These are phyloP conservation scores for Delia radicum DNA, from an alignment of 1,140 invertebrate genomes.

Conservation along the genomic window DNA sequence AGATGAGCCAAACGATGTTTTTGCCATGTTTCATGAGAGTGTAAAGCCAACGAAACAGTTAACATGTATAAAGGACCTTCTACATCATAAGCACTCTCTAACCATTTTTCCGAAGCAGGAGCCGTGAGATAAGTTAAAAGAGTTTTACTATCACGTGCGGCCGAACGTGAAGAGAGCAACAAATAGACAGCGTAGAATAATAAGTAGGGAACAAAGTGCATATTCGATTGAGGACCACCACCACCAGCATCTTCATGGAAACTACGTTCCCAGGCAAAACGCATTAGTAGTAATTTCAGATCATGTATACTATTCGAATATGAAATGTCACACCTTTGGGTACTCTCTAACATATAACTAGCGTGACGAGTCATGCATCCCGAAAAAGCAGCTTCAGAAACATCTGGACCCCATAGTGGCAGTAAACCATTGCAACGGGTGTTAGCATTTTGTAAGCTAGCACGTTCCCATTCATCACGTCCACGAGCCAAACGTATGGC, in stretches of 20 bases:
- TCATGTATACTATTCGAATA: slow-evolving; percentile 90
- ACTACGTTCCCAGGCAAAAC: slow-evolving; percentile 91
- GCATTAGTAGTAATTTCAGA: slow-evolving; percentile 83
- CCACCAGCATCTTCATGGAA: slow-evolving; percentile 97
- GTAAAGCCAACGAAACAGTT: slow-evolving; percentile 76
- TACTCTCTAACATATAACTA: slow-evolving; percentile 82
- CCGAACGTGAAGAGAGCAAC: slow-evolving; percentile 48
- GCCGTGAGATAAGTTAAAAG: slow-evolving; percentile 69
- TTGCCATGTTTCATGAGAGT: slow-evolving; percentile 71
- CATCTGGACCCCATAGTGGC: slow-evolving; percentile 94
- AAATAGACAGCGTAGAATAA: slow-evolving; percentile 95
- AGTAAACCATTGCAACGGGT: slow-evolving; percentile 95
- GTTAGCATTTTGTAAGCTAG: slow-evolving; percentile 95
- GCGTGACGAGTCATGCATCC: slow-evolving; percentile 89
- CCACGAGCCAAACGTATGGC: slow-evolving; percentile 76
- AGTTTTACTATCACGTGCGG: slow-evolving; percentile 70
- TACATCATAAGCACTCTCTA: slow-evolving; percentile 83
- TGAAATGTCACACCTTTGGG: slow-evolving; percentile 83
- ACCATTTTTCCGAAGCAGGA: slow-evolving; percentile 61
- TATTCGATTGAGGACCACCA: slow-evolving; percentile 94
- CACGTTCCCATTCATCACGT: slow-evolving; percentile 96
- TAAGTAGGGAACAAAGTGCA: slow-evolving; percentile 93
- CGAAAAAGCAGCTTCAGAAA: slow-evolving; percentile 92
- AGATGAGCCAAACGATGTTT: slow-evolving; percentile 70
- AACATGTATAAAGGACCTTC: slow-evolving; percentile 88